Evolutionary conservation across 2,888 invertebrate species (phyloP).

Genomic region (Chouioia cunea): DNA sequence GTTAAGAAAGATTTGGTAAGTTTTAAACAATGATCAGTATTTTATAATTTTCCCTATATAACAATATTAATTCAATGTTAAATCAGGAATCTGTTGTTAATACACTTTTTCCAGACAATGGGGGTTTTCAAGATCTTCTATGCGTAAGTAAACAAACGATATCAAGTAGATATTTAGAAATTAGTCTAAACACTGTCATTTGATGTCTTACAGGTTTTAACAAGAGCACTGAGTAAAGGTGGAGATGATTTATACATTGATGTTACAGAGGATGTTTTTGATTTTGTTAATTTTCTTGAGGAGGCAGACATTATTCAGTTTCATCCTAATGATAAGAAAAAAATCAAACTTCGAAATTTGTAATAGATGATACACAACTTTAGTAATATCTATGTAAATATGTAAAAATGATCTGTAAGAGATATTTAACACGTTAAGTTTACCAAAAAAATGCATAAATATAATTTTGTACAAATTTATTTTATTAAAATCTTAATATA

Average conservation of each 20-base stretch:
- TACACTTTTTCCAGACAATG: constrained; percentile 56
- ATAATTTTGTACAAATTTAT: constrained; percentile 8
- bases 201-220: constrained; percentile 54
- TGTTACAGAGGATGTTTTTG: constrained; percentile 47
- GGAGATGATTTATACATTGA: constrained; percentile 62
- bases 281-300: constrained; percentile 55
- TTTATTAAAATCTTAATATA: constrained; percentile 18
- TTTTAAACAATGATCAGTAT: constrained; percentile 2
- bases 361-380: constrained; percentile 38
- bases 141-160: constrained; percentile 52
- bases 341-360: constrained; percentile 57
- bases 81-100: constrained; percentile 55
- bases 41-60: constrained; percentile 9
- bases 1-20: constrained; percentile 59
- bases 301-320: constrained; percentile 57
- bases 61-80: constrained; percentile 1
- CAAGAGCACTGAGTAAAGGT: constrained; percentile 54
- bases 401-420: constrained; percentile 15
- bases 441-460: constrained; percentile 12
- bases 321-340: constrained; percentile 59
- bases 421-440: background rate
- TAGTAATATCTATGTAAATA: constrained; percentile 8
- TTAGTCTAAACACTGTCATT: background rate
- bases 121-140: constrained; percentile 53
- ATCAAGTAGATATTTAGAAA: background rate